phyloP scores from a whole-genome alignment of 2,797 vertebrate species.

The Anguilla obscura region DNA sequence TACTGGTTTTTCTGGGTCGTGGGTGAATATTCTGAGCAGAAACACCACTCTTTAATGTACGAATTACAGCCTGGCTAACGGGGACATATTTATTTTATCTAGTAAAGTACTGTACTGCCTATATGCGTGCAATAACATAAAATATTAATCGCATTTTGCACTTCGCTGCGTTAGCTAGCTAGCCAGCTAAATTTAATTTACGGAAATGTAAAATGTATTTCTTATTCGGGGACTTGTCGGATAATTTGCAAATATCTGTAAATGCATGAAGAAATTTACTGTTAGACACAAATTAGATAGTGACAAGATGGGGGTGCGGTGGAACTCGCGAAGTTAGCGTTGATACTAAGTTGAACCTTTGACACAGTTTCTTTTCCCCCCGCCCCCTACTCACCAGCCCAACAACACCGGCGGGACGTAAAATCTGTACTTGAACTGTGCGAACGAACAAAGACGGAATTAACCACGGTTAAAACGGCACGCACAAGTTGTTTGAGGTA shows the following conservation, averaged over 20 bases:
- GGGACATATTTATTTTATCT: neutral
- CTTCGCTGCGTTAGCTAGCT: neutral
- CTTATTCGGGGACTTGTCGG: neutral
- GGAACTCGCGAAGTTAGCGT: neutral
- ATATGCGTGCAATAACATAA: neutral
- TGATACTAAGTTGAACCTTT: constrained; percentile 40
- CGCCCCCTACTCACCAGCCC: neutral
- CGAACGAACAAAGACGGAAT: neutral
- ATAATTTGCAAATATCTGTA: neutral
- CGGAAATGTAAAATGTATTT: neutral
- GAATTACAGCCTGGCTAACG: neutral
- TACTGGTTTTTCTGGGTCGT: neutral
- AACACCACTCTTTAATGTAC: neutral
- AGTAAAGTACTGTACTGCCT: neutral
- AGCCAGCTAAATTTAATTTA: neutral
- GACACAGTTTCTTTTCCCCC: constrained; percentile 13
- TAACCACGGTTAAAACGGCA: neutral
- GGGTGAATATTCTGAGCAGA: neutral
- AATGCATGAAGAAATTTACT: neutral
- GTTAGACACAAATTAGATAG: neutral
- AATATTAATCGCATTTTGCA: neutral
- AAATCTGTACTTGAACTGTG: neutral
- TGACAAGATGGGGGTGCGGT: neutral
- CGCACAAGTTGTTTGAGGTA: neutral
- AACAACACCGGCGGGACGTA: neutral